Conservation (phyloP, 2,797 vertebrate genomes). For the Garrulus glandarius region DNA sequence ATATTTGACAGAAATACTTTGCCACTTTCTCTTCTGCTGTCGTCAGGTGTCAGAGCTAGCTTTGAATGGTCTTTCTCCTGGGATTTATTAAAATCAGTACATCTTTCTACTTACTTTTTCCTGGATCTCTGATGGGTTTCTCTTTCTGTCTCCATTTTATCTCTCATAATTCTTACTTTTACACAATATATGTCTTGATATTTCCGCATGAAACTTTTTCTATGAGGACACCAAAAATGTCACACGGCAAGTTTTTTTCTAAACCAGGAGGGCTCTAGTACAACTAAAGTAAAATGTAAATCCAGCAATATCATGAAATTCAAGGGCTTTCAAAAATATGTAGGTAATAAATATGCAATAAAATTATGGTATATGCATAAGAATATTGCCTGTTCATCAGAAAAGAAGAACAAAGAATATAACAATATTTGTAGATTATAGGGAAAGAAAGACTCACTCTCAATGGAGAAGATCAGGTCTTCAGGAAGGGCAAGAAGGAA, state of each 20-base stretch:
- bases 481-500: not conserved
- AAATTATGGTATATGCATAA: not conserved
- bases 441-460: not conserved
- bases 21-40: constrained; percentile 3
- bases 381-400: not conserved
- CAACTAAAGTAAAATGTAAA: not conserved
- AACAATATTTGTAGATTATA: not conserved
- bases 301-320: not conserved
- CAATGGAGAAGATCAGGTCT: not conserved
- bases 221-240: not conserved
- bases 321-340: not conserved
- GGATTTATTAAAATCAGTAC: constrained; percentile 23
- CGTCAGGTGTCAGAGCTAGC: constrained; percentile 5
- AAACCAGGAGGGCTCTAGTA: not conserved
- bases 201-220: not conserved
- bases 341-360: not conserved
- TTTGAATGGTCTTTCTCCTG: constrained; percentile 5
- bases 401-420: not conserved
- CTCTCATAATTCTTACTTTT: not conserved
- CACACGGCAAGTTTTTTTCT: not conserved
- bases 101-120: not conserved
- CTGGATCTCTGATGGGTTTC: not conserved
- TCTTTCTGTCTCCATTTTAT: not conserved
- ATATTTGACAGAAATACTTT: constrained; percentile 20
- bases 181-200: not conserved